Percentiles rank a stretch among this genome's conserved stretches.
Evolutionary conservation across 2,888 invertebrate species (phyloP).

Genomic region (Serrognathus titanus): DNA sequence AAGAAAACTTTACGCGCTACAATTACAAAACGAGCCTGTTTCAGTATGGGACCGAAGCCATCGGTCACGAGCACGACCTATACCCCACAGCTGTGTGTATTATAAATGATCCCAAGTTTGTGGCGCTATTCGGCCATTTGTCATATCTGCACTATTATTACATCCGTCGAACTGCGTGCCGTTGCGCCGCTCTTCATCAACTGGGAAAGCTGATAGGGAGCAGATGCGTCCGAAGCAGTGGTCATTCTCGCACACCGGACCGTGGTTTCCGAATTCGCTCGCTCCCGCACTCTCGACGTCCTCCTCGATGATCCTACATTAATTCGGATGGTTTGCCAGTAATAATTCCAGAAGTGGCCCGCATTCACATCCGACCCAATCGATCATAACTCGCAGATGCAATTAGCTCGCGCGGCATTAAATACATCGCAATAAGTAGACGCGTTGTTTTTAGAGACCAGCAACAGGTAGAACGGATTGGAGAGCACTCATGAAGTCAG

Average conservation of each 20-base stretch:
- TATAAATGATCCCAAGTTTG: slow-evolving; percentile 52
- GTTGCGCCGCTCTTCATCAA: slow-evolving; percentile 39
- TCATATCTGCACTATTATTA: slow-evolving; percentile 51
- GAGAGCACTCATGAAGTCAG: slow-evolving; percentile 42
- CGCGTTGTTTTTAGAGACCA: slow-evolving; percentile 37
- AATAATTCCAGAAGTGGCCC: too few species aligned
- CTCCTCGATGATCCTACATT: too few species aligned
- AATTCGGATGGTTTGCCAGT: too few species aligned
- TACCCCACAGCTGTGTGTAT: slow-evolving; percentile 48
- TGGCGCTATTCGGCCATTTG: slow-evolving; percentile 50
- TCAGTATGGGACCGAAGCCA: slow-evolving; percentile 22
- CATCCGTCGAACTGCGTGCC: slow-evolving; percentile 41
- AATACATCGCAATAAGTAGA: slow-evolving; percentile 27
- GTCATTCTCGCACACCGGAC: not conserved
- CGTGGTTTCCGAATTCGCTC: too few species aligned
- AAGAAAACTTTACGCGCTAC: not conserved
- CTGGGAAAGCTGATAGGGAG: slow-evolving; percentile 9
- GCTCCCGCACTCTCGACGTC: too few species aligned
- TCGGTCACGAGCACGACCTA: slow-evolving; percentile 43
- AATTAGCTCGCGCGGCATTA: too few species aligned
- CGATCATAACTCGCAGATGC: too few species aligned
- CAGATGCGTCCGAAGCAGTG: slow-evolving; percentile 1
- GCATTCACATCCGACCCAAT: too few species aligned
- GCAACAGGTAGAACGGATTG: slow-evolving; percentile 42
- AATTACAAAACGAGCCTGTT: slow-evolving; percentile 12